phyloP scores from a whole-genome alignment of 2,888 invertebrate species.

The Gibbula magus region DNA sequence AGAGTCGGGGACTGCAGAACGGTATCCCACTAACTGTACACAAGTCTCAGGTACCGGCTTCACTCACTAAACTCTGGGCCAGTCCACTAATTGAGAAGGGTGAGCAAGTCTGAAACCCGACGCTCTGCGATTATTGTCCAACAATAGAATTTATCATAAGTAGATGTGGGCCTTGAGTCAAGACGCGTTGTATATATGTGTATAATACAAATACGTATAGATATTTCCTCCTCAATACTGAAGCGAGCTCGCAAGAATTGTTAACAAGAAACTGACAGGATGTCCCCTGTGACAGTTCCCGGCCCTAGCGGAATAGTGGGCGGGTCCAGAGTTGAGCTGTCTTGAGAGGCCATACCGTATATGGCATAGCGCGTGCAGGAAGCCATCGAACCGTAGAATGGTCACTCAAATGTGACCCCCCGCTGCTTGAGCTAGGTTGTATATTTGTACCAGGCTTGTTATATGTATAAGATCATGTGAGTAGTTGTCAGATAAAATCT shows the following conservation, averaged over 20 bases:
- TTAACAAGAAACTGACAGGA: too few species aligned
- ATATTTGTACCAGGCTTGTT: too few species aligned
- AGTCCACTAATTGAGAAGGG: slow-evolving; percentile 7
- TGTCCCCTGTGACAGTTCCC: too few species aligned
- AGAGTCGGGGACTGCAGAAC: background rate
- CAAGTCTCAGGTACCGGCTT: background rate
- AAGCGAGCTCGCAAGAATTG: too few species aligned
- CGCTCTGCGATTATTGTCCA: background rate
- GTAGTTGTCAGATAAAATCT: too few species aligned
- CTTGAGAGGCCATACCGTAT: slow-evolving; percentile 13
- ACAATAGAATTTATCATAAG: background rate
- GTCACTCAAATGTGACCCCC: background rate
- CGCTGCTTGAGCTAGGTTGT: too few species aligned
- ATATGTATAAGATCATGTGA: too few species aligned
- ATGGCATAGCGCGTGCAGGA: background rate
- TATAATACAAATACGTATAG: too few species aligned
- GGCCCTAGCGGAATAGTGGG: background rate
- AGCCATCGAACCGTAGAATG: background rate
- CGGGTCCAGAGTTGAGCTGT: background rate
- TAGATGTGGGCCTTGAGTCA: background rate
- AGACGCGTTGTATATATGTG: too few species aligned
- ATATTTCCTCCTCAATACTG: too few species aligned
- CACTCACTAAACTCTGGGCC: background rate
- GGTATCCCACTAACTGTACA: background rate
- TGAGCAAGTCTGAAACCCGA: slow-evolving; percentile 5